Evolutionary conservation across 2,888 invertebrate species (phyloP), one percentile per base, ranked within the genome.

Genomic region (Cryptosula pallasiana): DNA sequence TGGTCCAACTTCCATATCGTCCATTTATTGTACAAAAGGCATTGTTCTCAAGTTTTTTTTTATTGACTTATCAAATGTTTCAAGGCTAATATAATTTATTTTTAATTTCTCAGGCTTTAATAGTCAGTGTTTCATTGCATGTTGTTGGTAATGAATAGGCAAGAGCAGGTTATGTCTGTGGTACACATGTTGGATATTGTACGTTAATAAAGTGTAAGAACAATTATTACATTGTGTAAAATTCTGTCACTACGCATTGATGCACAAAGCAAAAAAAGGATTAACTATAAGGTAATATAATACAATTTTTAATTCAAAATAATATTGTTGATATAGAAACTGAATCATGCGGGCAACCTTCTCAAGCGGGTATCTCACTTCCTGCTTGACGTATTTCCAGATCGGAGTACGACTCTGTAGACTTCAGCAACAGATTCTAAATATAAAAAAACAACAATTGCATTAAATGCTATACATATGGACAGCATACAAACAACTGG

Each of bases 351-450:
- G n/a, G n/a, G n/a, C n/a, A n/a, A n/a, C n/a, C n/a, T n/a, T n/a
- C n/a, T n/a, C n/a, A n/a, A n/a, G n/a, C n/a, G n/a, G n/a, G n/a
- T n/a, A n/a, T n/a, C n/a, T n/a, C n/a, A n/a, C n/a, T n/a, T n/a
- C n/a, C 55, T 13, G n/a, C 55, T 5, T 20, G n/a, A 55, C 2
- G 32, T 63, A 63, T 34, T 63, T 63, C 63, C 63, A 63, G 5
- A n/a, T 63, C 63, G 2, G 3, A 9, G 34, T 29, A 63, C 34
- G 63, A 63, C 5, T 63, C n/a, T 5, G 29, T 34, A 63, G 29
- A 16, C 32, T 63, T 63, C 32, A 63, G 32, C 63, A 63, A 29
- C 63, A 63, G 27, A 63, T 63, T 63, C 63, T 63, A 32, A 20
- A 63, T 5, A 63, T 5, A 20, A 20, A 45, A 45, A 13, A 45